A percentile compares a stretch with the other conserved stretches of the same genome.
phyloP scores from a whole-genome alignment of 1,140 invertebrate species.

The Bombus superbus region DNA sequence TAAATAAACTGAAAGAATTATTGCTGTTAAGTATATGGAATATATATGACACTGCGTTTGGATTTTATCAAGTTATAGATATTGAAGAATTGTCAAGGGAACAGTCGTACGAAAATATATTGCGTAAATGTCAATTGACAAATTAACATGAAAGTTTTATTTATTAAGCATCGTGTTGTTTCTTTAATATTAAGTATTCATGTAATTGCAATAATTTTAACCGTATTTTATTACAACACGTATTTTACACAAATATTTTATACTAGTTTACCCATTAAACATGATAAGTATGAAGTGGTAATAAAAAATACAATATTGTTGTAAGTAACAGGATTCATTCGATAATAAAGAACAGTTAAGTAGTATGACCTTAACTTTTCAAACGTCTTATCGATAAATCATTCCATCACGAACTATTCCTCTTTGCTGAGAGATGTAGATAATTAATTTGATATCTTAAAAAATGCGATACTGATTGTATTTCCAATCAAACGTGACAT shows the following conservation, averaged over 20 bases:
- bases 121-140: background rate
- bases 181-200: no score
- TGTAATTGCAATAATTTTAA: no score
- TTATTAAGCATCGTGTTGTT: no score
- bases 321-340: background rate
- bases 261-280: no score
- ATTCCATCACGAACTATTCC: background rate
- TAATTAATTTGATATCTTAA: background rate
- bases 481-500: background rate
- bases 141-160: background rate
- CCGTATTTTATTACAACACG: no score
- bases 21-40: constrained; percentile 24
- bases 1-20: background rate
- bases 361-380: background rate
- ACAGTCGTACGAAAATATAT: background rate
- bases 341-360: background rate
- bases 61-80: constrained; percentile 30
- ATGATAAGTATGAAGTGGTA: background rate
- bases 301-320: background rate
- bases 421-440: background rate
- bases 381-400: background rate
- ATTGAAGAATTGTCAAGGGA: background rate
- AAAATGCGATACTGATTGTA: background rate
- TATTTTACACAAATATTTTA: no score
- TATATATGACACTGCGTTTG: background rate